A percentile compares a stretch with the other conserved stretches of the same genome.
Conservation (phyloP, 2,113 vertebrate species). For the Axis porcinus region DNA sequence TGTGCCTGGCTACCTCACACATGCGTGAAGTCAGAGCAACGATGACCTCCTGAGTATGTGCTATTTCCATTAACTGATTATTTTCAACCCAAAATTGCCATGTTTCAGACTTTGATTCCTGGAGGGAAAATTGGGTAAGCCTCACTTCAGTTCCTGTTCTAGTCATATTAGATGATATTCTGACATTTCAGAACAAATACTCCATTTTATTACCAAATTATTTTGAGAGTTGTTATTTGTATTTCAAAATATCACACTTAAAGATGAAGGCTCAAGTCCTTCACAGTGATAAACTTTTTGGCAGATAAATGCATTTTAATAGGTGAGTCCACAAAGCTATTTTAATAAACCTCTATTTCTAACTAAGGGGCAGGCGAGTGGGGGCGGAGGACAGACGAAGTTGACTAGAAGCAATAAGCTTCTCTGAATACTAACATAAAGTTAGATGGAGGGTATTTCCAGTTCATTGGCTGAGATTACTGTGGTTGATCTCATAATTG, state of each 20-base stretch:
- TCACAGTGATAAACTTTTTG: slow-evolving; percentile 10
- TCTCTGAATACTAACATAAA: slow-evolving; percentile 32
- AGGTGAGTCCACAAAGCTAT: not conserved
- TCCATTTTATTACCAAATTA: slow-evolving; percentile 60
- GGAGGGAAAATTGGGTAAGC: slow-evolving; percentile 49
- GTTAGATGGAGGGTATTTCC: slow-evolving; percentile 21
- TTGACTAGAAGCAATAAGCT: slow-evolving; percentile 37
- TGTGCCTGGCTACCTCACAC: not conserved
- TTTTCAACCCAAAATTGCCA: slow-evolving; percentile 56
- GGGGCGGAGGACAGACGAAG: not conserved
- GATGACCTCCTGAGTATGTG: not conserved
- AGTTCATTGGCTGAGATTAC: slow-evolving; percentile 46
- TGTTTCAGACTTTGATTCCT: slow-evolving; percentile 51
- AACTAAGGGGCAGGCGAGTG: not conserved
- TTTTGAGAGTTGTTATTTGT: slow-evolving; percentile 41
- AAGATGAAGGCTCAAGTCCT: slow-evolving; percentile 25
- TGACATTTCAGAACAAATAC: slow-evolving; percentile 43
- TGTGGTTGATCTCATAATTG: slow-evolving; percentile 58
- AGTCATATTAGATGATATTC: slow-evolving; percentile 54
- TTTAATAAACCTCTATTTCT: slow-evolving; percentile 53
- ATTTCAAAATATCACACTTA: slow-evolving; percentile 44
- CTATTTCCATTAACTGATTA: slow-evolving; percentile 44
- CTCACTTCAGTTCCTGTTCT: slow-evolving; percentile 31
- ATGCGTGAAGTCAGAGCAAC: not conserved
- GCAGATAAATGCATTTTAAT: slow-evolving; percentile 43